Conservation (phyloP, 2,113 vertebrate species). For the Aspiorhynchus laticeps region DNA sequence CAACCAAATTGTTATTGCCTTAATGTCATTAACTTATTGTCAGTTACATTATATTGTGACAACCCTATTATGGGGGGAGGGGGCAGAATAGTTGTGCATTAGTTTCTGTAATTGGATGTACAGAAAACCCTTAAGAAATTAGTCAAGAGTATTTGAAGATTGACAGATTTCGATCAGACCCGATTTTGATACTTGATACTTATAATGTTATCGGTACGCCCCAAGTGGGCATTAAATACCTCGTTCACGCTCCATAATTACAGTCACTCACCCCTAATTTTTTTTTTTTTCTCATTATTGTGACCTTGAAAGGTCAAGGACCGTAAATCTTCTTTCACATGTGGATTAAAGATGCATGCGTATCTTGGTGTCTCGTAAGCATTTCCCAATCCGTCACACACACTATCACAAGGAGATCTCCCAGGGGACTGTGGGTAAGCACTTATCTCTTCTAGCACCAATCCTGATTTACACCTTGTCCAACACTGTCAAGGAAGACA, state of each 20-base stretch:
- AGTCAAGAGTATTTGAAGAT: background rate
- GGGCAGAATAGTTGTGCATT: background rate
- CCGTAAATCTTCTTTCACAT: conserved; percentile 1
- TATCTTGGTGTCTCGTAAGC: background rate
- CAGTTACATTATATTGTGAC: too few species aligned
- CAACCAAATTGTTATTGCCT: too few species aligned
- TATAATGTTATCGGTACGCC: background rate
- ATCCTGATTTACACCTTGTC: conserved; percentile 37
- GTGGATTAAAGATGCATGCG: background rate
- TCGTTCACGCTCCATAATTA: background rate
- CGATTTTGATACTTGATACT: background rate
- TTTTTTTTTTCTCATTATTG: background rate
- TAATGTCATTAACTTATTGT: too few species aligned
- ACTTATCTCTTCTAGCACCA: conserved; percentile 29
- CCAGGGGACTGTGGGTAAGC: conserved; percentile 18
- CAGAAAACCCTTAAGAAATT: background rate
- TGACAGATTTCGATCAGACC: background rate
- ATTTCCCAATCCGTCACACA: background rate
- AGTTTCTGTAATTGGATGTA: background rate
- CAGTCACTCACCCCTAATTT: background rate
- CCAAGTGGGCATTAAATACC: background rate
- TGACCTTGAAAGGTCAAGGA: conserved; percentile 4
- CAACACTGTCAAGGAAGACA: conserved; percentile 10
- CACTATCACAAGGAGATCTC: conserved; percentile 11
- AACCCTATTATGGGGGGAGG: too few species aligned